These are phyloP conservation scores for Campoletis raptor DNA, from an alignment of 2,888 invertebrate species.

Conservation along the genomic window DNA sequence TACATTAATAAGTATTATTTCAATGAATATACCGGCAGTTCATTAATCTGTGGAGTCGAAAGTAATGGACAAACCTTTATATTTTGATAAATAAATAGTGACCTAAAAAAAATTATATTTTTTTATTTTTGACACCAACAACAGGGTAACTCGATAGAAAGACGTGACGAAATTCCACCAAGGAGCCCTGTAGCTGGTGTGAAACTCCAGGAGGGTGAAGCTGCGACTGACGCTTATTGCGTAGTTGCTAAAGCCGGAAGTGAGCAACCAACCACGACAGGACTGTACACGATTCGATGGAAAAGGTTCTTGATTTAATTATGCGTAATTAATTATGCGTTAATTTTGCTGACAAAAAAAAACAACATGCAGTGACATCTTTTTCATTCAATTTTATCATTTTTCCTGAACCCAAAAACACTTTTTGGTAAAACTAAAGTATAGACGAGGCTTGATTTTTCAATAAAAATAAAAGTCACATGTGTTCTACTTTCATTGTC, in stretches of 20 bases:
- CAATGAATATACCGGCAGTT: too few relatives aligned
- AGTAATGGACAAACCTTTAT: not conserved
- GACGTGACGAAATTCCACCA: conserved; percentile 72
- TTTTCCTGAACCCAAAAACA: not conserved
- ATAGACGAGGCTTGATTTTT: too few relatives aligned
- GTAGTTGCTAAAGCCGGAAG: conserved; percentile 83
- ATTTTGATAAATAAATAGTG: not conserved
- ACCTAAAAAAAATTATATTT: too few relatives aligned
- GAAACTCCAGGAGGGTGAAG: conserved; percentile 85
- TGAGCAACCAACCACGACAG: conserved; percentile 85
- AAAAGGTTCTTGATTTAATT: conserved; percentile 83
- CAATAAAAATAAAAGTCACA: too few relatives aligned
- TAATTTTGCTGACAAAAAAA: not conserved
- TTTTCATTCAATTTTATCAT: not conserved
- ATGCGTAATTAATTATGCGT: not conserved
- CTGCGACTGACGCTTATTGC: conserved; percentile 86
- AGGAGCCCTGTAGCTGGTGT: conserved; percentile 82
- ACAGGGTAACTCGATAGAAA: conserved; percentile 80
- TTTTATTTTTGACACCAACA: conserved; percentile 54
- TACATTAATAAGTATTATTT: not conserved
- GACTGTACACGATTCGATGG: conserved; percentile 87
- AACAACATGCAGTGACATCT: not conserved
- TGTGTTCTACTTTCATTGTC: too few relatives aligned
- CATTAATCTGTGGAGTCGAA: not conserved
- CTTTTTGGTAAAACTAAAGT: too few relatives aligned